These are phyloP conservation scores for Ochotona princeps DNA, from an alignment of 2,113 vertebrate species.

Conservation along the genomic window DNA sequence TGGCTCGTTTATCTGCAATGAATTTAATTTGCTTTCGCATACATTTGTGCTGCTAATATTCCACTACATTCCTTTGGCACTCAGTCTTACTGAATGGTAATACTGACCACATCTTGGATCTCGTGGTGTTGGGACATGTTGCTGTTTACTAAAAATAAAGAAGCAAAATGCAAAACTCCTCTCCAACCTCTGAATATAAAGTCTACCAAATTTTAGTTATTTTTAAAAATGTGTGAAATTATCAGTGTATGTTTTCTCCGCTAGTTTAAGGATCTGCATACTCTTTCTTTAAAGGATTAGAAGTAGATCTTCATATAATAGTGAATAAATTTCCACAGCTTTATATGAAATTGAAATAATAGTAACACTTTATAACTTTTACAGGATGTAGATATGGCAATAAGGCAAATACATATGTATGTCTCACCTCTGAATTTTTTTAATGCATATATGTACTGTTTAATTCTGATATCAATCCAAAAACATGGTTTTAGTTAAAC, in stretches of 20 bases:
- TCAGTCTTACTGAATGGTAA: background rate
- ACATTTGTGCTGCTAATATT: background rate
- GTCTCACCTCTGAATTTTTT: background rate
- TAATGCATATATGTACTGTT: background rate
- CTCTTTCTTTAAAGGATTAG: background rate
- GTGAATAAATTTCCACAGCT: background rate
- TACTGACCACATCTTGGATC: background rate
- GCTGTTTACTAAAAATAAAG: background rate
- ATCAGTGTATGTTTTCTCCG: background rate
- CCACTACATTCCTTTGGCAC: background rate
- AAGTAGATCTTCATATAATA: slow-evolving; percentile 8
- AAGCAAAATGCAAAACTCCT: background rate
- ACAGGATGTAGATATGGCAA: background rate
- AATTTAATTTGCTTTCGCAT: background rate
- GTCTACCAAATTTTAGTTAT: background rate
- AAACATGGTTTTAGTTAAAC: background rate
- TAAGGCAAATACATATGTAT: background rate
- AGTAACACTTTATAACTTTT: background rate
- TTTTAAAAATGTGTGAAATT: background rate
- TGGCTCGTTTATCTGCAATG: background rate
- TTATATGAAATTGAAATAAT: background rate
- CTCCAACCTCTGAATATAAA: background rate
- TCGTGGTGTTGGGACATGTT: background rate
- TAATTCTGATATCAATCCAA: background rate
- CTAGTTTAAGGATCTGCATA: background rate